phyloP scores from a whole-genome alignment of 2,888 invertebrate genomes.

The Scrobipalpa atriplicella region DNA sequence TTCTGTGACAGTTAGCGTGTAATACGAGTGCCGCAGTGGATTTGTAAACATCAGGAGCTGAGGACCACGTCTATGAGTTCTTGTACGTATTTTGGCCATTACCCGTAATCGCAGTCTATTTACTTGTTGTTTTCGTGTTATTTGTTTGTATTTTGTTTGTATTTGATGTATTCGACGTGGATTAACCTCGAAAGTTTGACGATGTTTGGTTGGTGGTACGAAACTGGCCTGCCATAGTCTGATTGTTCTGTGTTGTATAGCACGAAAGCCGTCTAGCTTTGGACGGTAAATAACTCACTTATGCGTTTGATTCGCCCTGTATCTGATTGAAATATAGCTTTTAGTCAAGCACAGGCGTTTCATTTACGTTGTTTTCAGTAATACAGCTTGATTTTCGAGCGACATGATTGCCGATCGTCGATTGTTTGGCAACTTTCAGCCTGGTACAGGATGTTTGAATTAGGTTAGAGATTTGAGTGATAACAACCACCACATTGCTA shows the following conservation, averaged over 20 bases:
- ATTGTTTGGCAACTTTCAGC: slow-evolving; percentile 27
- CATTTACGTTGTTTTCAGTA: background rate
- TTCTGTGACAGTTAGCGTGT: slow-evolving; percentile 64
- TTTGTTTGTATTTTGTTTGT: slow-evolving; percentile 45
- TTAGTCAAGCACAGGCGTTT: background rate
- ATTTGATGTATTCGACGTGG: slow-evolving; percentile 41
- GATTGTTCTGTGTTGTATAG: slow-evolving; percentile 35
- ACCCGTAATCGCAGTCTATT: slow-evolving; percentile 53
- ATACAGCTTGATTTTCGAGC: slow-evolving; percentile 14
- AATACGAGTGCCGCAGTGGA: slow-evolving; percentile 64
- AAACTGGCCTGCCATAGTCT: slow-evolving; percentile 54
- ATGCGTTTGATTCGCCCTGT: background rate
- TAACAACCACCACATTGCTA: slow-evolving; percentile 23
- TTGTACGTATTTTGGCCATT: slow-evolving; percentile 77
- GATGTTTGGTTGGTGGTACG: slow-evolving; percentile 57
- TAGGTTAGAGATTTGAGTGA: slow-evolving; percentile 34
- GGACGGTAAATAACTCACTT: background rate
- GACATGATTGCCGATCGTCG: slow-evolving; percentile 16
- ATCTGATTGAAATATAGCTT: slow-evolving; percentile 4
- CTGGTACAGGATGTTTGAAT: slow-evolving; percentile 34
- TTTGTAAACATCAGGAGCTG: slow-evolving; percentile 79
- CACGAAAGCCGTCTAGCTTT: slow-evolving; percentile 6
- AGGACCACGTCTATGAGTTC: slow-evolving; percentile 82
- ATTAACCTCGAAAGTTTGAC: slow-evolving; percentile 63
- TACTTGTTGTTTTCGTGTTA: slow-evolving; percentile 43